Evolutionary conservation across 2,888 invertebrate genomes (phyloP).

Genomic region (Agonopterix heracliana): DNA sequence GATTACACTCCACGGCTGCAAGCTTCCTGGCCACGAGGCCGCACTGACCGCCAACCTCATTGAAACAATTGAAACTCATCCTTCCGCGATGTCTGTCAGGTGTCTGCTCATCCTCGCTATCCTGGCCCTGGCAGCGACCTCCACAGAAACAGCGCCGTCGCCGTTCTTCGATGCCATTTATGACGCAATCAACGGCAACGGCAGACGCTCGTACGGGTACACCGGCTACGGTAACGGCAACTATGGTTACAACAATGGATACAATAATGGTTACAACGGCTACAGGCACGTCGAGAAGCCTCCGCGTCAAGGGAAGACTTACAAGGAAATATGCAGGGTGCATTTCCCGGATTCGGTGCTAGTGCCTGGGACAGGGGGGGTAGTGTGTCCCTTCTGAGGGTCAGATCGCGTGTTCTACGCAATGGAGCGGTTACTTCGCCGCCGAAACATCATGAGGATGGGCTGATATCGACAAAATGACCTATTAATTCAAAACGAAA

Average conservation of each 20-base stretch:
- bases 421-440: slow-evolving; percentile 67
- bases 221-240: slow-evolving; percentile 33
- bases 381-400: slow-evolving; percentile 79
- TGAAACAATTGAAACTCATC: slow-evolving; percentile 57
- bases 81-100: slow-evolving; percentile 62
- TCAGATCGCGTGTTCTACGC: slow-evolving; percentile 75
- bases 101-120: slow-evolving; percentile 32
- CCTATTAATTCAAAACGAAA: no score
- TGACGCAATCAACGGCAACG: slow-evolving; percentile 59
- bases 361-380: slow-evolving; percentile 72
- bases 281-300: slow-evolving; percentile 32
- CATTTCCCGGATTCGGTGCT: slow-evolving; percentile 75
- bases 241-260: slow-evolving; percentile 35
- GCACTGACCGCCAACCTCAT: slow-evolving; percentile 62
- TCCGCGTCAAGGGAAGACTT: slow-evolving; percentile 71
- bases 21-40: slow-evolving; percentile 65
- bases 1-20: slow-evolving; percentile 57
- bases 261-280: slow-evolving; percentile 22
- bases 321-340: slow-evolving; percentile 82
- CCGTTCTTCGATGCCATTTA: slow-evolving; percentile 70
- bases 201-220: slow-evolving; percentile 56
- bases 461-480: slow-evolving; percentile 37
- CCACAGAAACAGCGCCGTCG: slow-evolving; percentile 20
- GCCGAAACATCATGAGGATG: slow-evolving; percentile 72
- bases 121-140: slow-evolving; percentile 29